Evolutionary conservation across 2,888 invertebrate species (phyloP).

Genomic region (Drosophila ustulata): DNA sequence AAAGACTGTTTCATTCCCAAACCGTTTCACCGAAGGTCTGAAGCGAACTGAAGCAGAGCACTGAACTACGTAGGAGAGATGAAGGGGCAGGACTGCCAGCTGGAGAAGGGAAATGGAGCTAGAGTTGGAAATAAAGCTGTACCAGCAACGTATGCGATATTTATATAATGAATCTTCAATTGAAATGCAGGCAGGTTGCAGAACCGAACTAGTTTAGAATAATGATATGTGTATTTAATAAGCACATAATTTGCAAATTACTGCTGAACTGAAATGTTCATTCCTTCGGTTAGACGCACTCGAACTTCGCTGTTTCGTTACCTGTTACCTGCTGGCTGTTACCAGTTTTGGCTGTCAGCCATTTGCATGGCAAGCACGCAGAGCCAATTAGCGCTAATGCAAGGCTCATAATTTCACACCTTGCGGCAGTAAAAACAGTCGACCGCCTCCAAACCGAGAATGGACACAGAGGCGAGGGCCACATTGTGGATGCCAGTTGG

Average conservation of each 20-base stretch:
- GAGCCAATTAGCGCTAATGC: constrained; percentile 73
- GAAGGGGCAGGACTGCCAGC: background rate
- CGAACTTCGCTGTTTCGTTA: background rate
- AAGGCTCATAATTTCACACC: constrained; percentile 72
- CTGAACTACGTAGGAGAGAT: constrained; percentile 9
- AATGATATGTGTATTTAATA: background rate
- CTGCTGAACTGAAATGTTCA: background rate
- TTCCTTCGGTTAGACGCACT: constrained; percentile 2
- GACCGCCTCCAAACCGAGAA: constrained; percentile 2
- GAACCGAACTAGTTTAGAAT: background rate
- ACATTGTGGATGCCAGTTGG: constrained; percentile 20
- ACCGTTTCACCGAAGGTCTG: constrained; percentile 47
- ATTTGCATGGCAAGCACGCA: constrained; percentile 47
- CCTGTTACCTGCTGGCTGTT: background rate
- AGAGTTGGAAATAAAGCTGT: background rate
- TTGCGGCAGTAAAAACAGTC: constrained; percentile 46
- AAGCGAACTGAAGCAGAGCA: constrained; percentile 8
- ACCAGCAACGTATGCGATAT: constrained; percentile 7
- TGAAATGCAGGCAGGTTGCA: constrained; percentile 1
- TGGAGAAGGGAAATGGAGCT: background rate
- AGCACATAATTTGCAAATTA: background rate
- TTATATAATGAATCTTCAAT: constrained; percentile 13
- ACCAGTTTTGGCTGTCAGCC: constrained; percentile 7
- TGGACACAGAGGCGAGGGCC: background rate
- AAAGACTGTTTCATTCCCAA: constrained; percentile 71